These are phyloP conservation scores for Arbacia lixula DNA, from an alignment of 53 echinoderm and acorn worm species.

Conservation along the genomic window DNA sequence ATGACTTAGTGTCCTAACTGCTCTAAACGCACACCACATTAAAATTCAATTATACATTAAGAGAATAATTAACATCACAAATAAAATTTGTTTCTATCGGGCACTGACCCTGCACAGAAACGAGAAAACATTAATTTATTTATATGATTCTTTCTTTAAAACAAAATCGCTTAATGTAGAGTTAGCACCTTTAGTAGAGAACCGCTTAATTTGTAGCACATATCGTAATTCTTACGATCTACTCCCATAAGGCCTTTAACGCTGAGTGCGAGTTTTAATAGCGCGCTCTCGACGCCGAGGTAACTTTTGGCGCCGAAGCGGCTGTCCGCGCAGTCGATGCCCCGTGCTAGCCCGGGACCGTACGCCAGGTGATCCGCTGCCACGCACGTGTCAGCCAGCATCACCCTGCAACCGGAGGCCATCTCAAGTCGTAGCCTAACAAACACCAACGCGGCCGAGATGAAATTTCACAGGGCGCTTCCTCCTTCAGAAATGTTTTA, in stretches of 20 bases:
- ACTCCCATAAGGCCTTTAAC: neutral
- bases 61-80: no score
- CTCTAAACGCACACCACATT: no score
- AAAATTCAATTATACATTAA: no score
- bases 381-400: constrained; percentile 38
- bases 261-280: neutral
- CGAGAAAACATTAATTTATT: no score
- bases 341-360: constrained; percentile 31
- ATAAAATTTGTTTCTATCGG: no score
- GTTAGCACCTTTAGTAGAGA: no score
- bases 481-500: constrained; percentile 47
- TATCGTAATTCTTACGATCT: no score
- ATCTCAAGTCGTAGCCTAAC: constrained; percentile 12
- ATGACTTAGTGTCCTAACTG: no score
- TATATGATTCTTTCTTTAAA: no score
- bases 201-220: no score
- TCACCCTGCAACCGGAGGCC: constrained; percentile 52
- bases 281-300: neutral
- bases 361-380: constrained; percentile 49
- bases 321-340: constrained; percentile 50
- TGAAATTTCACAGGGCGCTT: constrained; percentile 46
- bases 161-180: no score
- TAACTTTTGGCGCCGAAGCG: constrained; percentile 21
- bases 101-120: no score
- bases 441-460: constrained; percentile 34